Conservation (phyloP, 2,797 vertebrate genomes). For the Mormyrus hasselquistii region DNA sequence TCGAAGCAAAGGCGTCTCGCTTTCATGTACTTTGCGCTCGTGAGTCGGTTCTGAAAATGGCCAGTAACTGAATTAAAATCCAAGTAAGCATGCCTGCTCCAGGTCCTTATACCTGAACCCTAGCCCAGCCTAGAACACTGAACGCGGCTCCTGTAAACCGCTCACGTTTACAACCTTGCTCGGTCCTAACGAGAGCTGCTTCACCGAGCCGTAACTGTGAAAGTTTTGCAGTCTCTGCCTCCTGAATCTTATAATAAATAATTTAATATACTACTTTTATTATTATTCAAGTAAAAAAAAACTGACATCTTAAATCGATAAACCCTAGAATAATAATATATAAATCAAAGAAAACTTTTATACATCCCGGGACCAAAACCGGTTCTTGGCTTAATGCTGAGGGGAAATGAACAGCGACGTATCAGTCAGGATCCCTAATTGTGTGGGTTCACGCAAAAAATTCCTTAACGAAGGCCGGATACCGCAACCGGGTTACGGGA, state of each 20-base stretch:
- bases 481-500: background rate
- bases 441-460: background rate
- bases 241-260: slow-evolving; percentile 40
- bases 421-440: background rate
- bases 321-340: background rate
- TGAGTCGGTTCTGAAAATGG: background rate
- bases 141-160: background rate
- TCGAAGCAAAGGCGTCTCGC: background rate
- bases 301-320: slow-evolving; percentile 16
- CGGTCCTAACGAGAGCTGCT: slow-evolving; percentile 36
- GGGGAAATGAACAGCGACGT: background rate
- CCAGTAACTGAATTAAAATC: background rate
- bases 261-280: slow-evolving; percentile 48
- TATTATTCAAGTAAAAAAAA: background rate
- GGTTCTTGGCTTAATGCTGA: background rate
- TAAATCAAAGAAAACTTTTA: background rate
- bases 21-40: background rate
- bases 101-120: background rate
- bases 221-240: slow-evolving; percentile 47
- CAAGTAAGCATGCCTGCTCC: background rate
- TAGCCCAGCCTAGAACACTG: background rate
- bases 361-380: background rate
- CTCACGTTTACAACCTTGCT: slow-evolving; percentile 30
- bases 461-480: background rate
- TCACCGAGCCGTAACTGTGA: slow-evolving; percentile 37